Evolutionary conservation across 2,797 vertebrate species (phyloP).

Genomic region (Muscicapa comitata): DNA sequence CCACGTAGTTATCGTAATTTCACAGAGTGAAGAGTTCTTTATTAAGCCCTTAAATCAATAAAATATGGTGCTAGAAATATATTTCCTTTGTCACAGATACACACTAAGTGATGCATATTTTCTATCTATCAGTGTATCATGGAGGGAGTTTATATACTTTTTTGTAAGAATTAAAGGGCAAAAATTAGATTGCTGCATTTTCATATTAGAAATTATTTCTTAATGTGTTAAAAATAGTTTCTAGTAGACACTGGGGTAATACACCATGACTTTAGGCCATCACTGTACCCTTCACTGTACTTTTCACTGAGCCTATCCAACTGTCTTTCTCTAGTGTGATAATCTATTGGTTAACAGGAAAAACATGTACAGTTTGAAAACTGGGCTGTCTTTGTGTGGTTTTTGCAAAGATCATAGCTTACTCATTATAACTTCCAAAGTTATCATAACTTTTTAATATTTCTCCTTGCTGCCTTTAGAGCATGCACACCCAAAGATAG

Average conservation of each 20-base stretch:
- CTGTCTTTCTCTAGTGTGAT: background rate
- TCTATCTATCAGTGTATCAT: background rate
- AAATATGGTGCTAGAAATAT: background rate
- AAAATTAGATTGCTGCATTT: background rate
- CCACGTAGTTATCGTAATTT: background rate
- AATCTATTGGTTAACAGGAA: background rate
- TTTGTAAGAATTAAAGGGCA: background rate
- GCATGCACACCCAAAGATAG: accelerated
- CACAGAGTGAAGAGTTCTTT: background rate
- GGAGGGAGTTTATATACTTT: background rate
- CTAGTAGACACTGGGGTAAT: background rate
- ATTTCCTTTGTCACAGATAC: background rate
- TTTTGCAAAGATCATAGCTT: background rate
- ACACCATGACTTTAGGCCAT: background rate
- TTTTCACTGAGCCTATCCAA: background rate
- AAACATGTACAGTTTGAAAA: background rate
- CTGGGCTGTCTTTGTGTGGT: background rate
- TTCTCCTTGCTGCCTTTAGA: background rate
- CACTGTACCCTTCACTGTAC: accelerated
- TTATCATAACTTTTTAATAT: background rate
- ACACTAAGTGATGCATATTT: background rate
- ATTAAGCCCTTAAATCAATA: background rate
- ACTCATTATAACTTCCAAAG: background rate
- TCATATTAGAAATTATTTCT: background rate
- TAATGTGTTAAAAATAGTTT: background rate